Percentiles rank a stretch among this genome's conserved stretches.
phyloP scores from a whole-genome alignment of 2,888 invertebrate genomes.

The Lacanobia oleracea region DNA sequence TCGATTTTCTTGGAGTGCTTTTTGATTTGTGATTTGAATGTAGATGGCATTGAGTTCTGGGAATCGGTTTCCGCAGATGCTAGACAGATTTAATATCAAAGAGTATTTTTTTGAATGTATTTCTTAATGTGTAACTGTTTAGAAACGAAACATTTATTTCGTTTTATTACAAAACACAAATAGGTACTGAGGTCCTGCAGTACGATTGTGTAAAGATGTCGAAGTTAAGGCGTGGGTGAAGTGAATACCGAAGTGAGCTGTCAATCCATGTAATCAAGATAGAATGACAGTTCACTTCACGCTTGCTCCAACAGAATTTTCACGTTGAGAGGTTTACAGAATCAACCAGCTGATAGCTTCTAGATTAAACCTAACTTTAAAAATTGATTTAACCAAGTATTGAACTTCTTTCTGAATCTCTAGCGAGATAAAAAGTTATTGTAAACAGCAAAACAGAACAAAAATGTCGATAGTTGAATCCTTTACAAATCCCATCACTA shows the following conservation, averaged over 20 bases:
- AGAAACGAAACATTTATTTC: too few species aligned
- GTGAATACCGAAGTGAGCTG: too few species aligned
- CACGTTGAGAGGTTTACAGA: too few species aligned
- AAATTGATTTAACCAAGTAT: background rate
- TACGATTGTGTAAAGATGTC: too few species aligned
- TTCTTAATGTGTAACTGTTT: background rate
- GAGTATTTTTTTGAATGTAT: background rate
- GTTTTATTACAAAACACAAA: background rate
- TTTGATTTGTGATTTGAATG: slow-evolving; percentile 22
- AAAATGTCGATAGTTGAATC: slow-evolving; percentile 3
- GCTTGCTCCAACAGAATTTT: too few species aligned
- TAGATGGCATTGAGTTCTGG: background rate
- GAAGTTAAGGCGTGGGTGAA: too few species aligned
- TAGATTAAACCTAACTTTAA: background rate
- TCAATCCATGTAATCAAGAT: too few species aligned
- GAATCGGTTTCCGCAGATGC: background rate
- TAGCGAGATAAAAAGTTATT: background rate
- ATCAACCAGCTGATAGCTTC: background rate
- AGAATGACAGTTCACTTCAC: too few species aligned
- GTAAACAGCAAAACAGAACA: background rate
- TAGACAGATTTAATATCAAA: background rate
- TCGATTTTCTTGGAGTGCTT: slow-evolving; percentile 26
- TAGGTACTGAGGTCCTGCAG: too few species aligned
- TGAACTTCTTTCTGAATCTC: background rate
- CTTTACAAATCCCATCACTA: slow-evolving; percentile 16